Base-by-base conservation (phyloP, 1,140 invertebrate genomes). In the Aphaenogaster floridana region DNA sequence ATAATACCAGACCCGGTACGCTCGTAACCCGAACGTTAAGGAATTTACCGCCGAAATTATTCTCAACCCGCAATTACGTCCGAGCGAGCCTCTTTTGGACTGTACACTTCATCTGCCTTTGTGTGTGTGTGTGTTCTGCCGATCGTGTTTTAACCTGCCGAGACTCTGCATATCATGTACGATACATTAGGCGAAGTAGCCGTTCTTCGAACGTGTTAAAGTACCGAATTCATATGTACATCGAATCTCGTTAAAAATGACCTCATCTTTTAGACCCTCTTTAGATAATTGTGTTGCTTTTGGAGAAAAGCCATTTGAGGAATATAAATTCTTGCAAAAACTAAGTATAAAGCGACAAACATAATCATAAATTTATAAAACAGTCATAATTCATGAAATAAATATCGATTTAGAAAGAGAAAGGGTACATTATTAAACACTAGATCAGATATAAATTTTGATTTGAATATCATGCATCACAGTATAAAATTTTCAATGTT, bases 1-100 rank as follows among this genome's bases (percentile, higher is more conserved):
- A 87, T 89, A 69, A 87, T 83, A 86, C 69, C 64, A 79, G 77
- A 87, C 69, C 69, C 42, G 50, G 61, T 72, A 57, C 52, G 61
- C 85, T 86, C 59, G 61, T 68, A 66, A 86, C 61, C 74, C 50
- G 48, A 79, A 68, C 57, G 84, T 68, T 79, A 57, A 79, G 84
- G 64, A 79, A 69, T 66, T 79, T 57, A 78, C 79, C 79, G 79
- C 79, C 79, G 79, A 81, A 81, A 81, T 81, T 81, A 81, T 81
- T 72, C 79, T 50, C 79, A 81, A 81, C 79, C 79, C 79, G 50
- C 50, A 81, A 81, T 81, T 85, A 85, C 81, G 69, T n/a, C 42
- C 81, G 57, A 85, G 57, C 81, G 57, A 78, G 54, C 69, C 72
- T 39, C 50, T 81, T 81, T 72, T 81, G 79, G 66, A 57, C 66